Percentiles rank a stretch among this genome's conserved stretches.
Evolutionary conservation across 2,797 vertebrate genomes (phyloP).

Genomic region (Pseudochirops cupreus): DNA sequence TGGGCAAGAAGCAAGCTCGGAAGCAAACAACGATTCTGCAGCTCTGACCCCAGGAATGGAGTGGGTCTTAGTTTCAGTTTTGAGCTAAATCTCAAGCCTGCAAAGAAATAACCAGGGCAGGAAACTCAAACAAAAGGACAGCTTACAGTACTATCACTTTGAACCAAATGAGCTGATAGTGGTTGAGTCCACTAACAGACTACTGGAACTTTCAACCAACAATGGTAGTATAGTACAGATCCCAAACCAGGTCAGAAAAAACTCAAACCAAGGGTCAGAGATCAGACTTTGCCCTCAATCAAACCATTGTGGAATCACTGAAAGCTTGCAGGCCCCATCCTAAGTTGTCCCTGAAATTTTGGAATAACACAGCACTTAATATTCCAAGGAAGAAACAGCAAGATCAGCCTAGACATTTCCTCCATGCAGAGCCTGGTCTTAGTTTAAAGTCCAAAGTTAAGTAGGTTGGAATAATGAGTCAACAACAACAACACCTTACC

Average conservation of each 20-base stretch:
- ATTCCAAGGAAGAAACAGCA: not conserved
- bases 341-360: not conserved
- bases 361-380: not conserved
- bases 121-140: not conserved
- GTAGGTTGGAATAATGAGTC: not conserved
- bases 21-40: not conserved
- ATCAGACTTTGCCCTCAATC: not conserved
- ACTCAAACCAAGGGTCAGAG: not conserved
- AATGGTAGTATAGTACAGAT: not conserved
- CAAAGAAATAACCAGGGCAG: not conserved
- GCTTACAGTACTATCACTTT: not conserved
- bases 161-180: not conserved
- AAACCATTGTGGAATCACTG: not conserved
- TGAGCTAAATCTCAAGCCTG: not conserved
- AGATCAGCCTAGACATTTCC: not conserved
- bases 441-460: not conserved
- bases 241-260: not conserved
- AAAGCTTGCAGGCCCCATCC: not conserved
- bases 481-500: not conserved
- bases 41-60: not conserved
- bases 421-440: not conserved
- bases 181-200: not conserved
- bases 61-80: not conserved
- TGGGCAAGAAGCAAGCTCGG: not conserved
- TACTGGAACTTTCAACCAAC: not conserved